A percentile compares a stretch with the other conserved stretches of the same genome.
These are phyloP conservation scores for Lasiurus cinereus DNA, from an alignment of 2,113 vertebrate species.

Conservation along the genomic window DNA sequence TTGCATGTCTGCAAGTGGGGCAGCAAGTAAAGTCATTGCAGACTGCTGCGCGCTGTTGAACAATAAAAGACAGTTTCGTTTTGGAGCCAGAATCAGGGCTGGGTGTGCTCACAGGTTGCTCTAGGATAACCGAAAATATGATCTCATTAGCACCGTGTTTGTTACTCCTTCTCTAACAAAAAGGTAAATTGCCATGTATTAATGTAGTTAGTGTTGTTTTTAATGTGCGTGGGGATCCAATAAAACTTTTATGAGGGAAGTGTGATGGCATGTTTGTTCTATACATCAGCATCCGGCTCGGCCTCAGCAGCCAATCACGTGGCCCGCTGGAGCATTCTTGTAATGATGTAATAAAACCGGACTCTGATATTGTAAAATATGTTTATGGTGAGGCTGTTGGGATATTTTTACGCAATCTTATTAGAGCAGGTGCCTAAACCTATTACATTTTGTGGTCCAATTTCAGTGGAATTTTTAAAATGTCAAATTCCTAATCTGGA, in stretches of 20 bases:
- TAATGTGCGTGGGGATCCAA: constrained; percentile 87
- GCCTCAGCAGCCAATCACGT: constrained; percentile 85
- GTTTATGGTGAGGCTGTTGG: constrained; percentile 88
- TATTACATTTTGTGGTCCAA: constrained; percentile 84
- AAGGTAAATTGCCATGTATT: constrained; percentile 91
- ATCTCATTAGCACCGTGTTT: constrained; percentile 90
- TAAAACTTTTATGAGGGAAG: constrained; percentile 91
- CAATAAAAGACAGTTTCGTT: neutral
- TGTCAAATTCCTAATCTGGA: constrained; percentile 73
- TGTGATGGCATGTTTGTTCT: constrained; percentile 86
- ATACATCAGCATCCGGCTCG: constrained; percentile 81
- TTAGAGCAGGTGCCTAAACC: constrained; percentile 81
- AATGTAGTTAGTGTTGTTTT: constrained; percentile 89
- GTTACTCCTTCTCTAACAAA: constrained; percentile 88
- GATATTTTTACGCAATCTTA: constrained; percentile 85
- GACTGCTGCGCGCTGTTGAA: neutral
- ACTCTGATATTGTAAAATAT: constrained; percentile 93
- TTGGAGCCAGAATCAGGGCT: constrained; percentile 77
- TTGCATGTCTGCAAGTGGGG: neutral
- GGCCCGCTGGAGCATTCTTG: constrained; percentile 85
- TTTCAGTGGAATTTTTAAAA: constrained; percentile 82
- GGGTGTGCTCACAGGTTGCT: constrained; percentile 83
- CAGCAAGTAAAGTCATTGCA: neutral
- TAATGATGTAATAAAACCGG: constrained; percentile 92
- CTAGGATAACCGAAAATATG: constrained; percentile 89